Base-by-base conservation (phyloP, 2,797 vertebrate species). In the Caiman crocodilus region DNA sequence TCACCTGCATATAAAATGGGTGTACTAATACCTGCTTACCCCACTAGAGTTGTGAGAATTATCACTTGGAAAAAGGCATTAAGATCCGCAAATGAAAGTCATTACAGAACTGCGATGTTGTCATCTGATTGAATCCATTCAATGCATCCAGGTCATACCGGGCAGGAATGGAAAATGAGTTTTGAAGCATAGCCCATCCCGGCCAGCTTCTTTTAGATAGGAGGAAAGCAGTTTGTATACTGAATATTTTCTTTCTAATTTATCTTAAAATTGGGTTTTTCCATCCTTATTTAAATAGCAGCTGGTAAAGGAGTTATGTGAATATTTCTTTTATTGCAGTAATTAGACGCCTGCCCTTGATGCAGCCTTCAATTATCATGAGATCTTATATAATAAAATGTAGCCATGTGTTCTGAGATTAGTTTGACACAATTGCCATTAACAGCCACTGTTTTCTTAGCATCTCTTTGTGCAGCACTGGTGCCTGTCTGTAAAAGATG, bases 281-380 rank as follows among this genome's bases (percentile, higher is more conserved):
- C 76, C 64, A 88, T 80, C 88, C 94, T 93, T 79, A 76, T 96
- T 92, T 95, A 95, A 96, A 89, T 82, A 89, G 78, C 42, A 89
- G 60, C 73, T 71, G 57, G 79, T 89, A 58, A 79, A 88, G 91
- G 77, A 91, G 23, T 93, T 88, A 74, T 82, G 90, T 93, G 90
- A 88, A 57, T 79, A 60, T 89, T 96, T 95, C 32, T 85, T 82
- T 90, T 71, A 35, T 28, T 61, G 88, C 90, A 91, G 73, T 95
- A 90, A 87, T 82, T 95, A 84, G 75, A 73, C 0, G 1, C 63
- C 85, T 93, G 84, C 64, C 92, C 89, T 92, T 92, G 80, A 81
- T 90, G 64, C 10, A 85, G 59, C 63, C 64, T 92, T 79, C 75
- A 89, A 59, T 92, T 93, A 42, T 17, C 83, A 58, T 35, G 76